Evolutionary conservation across 2,113 vertebrate species (phyloP).

Genomic region (Phrynocephalus versicolor): DNA sequence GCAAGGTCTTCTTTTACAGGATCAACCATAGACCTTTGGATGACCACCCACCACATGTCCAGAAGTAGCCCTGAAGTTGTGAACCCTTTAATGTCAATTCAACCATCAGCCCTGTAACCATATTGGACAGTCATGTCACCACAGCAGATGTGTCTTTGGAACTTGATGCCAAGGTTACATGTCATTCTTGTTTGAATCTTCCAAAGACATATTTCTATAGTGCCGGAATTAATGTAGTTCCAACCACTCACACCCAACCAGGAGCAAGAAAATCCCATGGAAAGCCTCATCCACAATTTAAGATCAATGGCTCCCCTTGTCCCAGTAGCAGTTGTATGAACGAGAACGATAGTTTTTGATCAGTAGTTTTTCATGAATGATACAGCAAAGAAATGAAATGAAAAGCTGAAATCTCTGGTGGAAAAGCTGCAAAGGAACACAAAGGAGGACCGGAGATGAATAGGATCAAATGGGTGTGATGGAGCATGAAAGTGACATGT

Average conservation of each 20-base stretch:
- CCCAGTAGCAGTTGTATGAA: background rate
- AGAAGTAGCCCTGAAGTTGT: no score
- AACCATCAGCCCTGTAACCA: no score
- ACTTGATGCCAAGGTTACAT: background rate
- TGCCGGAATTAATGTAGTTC: background rate
- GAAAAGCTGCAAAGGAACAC: slow-evolving; percentile 7
- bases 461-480: slow-evolving; percentile 5
- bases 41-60: no score
- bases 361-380: background rate
- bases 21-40: no score
- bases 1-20: no score
- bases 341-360: background rate
- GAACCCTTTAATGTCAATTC: no score
- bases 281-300: background rate
- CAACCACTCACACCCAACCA: background rate
- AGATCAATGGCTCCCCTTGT: background rate
- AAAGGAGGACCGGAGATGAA: background rate
- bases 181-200: background rate
- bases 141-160: background rate
- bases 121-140: background rate
- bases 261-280: background rate
- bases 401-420: background rate
- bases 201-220: background rate
- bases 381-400: background rate
- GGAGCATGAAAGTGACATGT: slow-evolving; percentile 30